phyloP scores from a whole-genome alignment of 2,797 vertebrate species.

The Picus viridis region DNA sequence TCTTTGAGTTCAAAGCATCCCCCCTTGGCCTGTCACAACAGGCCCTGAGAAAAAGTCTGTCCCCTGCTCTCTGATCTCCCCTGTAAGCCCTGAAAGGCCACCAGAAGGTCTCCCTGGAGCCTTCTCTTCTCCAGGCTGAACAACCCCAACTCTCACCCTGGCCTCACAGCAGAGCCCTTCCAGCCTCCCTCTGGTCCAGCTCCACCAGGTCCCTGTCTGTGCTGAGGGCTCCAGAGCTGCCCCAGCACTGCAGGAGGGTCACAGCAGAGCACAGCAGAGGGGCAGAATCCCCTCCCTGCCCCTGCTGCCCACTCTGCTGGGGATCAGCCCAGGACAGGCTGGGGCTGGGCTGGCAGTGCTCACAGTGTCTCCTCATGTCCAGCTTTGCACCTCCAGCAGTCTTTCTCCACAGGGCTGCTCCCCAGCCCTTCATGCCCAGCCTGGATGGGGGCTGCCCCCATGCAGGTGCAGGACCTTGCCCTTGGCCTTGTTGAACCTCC shows the following conservation, averaged over 20 bases:
- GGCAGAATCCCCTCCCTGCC: neutral
- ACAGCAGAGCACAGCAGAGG: neutral
- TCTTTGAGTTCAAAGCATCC: neutral
- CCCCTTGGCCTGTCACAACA: neutral
- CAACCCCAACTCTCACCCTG: neutral
- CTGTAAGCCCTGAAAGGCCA: neutral
- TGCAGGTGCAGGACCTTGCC: neutral
- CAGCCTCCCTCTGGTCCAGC: no score
- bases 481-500: neutral
- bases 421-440: neutral
- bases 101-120: neutral
- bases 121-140: neutral
- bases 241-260: neutral
- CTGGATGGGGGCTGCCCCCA: no score
- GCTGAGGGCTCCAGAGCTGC: neutral
- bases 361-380: neutral
- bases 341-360: neutral
- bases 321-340: neutral
- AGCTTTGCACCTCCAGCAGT: neutral
- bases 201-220: no score
- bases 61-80: neutral
- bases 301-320: neutral
- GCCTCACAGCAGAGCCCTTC: neutral
- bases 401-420: neutral
- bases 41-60: neutral